Evolutionary conservation across 2,113 vertebrate species (phyloP).

Genomic region (Podocnemis expansa): DNA sequence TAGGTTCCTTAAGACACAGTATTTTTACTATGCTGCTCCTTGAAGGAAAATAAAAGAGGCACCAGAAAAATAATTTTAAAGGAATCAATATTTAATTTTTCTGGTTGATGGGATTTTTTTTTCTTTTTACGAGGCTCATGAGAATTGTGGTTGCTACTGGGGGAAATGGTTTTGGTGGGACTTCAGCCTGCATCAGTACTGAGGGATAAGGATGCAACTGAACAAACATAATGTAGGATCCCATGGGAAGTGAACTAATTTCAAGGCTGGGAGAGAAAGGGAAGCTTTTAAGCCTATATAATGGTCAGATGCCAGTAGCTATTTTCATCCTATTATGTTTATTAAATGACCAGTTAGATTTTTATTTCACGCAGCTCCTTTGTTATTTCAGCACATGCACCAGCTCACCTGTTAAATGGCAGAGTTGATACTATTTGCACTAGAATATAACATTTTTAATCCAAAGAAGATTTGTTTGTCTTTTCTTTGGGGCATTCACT

Average conservation of each 20-base stretch:
- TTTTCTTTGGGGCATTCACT: neutral
- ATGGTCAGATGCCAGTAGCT: neutral
- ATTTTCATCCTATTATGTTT: neutral
- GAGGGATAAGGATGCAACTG: neutral
- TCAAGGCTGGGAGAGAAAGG: no score
- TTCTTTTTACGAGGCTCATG: neutral
- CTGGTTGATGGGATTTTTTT: neutral
- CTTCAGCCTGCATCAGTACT: neutral
- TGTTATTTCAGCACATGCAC: neutral
- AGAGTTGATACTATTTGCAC: neutral
- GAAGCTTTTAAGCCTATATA: neutral
- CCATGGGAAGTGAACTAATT: no score
- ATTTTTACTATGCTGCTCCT: neutral
- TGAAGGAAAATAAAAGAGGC: neutral
- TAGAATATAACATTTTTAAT: neutral
- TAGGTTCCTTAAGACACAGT: neutral
- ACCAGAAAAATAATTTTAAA: neutral
- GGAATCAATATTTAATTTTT: neutral
- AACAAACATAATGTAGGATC: neutral
- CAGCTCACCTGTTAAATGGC: neutral
- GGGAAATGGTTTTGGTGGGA: neutral
- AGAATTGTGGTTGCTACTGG: neutral
- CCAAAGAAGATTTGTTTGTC: neutral
- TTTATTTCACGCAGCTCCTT: neutral
- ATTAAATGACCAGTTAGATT: neutral